Conservation (phyloP, 2,797 vertebrate species). For the Nyctibius grandis region DNA sequence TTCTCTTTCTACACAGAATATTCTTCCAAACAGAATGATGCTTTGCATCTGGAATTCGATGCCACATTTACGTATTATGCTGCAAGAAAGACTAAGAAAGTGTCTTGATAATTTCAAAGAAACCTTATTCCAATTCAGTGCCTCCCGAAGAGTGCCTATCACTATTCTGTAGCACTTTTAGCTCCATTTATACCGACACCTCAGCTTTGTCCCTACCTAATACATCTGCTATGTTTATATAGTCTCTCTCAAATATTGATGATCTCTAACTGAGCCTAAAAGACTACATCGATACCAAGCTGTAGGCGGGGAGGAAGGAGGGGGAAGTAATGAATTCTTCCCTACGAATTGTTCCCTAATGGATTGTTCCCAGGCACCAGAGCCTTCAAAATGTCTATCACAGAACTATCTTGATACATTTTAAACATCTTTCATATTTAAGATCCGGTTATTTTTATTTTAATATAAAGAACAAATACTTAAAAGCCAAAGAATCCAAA, state of each 20-base stretch:
- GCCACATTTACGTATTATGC: background rate
- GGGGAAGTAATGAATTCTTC: background rate
- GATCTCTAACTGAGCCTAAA: conserved; percentile 11
- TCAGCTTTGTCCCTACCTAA: background rate
- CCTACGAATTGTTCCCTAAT: background rate
- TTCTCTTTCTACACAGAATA: background rate
- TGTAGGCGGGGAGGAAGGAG: background rate
- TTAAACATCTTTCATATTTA: background rate
- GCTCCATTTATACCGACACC: background rate
- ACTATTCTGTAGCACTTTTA: background rate
- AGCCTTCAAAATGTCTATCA: background rate
- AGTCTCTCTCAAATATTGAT: background rate
- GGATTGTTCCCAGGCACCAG: background rate
- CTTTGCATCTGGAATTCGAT: background rate
- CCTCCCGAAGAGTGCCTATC: background rate
- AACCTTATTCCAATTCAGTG: background rate
- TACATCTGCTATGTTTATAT: background rate
- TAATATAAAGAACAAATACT: background rate
- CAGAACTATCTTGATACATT: background rate
- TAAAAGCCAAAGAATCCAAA: background rate
- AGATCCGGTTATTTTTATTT: background rate
- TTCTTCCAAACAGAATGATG: background rate
- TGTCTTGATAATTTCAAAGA: background rate
- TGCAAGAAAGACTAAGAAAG: background rate
- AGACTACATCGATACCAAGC: conserved; percentile 4